Percentiles rank a stretch among this genome's conserved stretches.
Conservation (phyloP, 2,113 vertebrate species). For the Ellobius talpinus region DNA sequence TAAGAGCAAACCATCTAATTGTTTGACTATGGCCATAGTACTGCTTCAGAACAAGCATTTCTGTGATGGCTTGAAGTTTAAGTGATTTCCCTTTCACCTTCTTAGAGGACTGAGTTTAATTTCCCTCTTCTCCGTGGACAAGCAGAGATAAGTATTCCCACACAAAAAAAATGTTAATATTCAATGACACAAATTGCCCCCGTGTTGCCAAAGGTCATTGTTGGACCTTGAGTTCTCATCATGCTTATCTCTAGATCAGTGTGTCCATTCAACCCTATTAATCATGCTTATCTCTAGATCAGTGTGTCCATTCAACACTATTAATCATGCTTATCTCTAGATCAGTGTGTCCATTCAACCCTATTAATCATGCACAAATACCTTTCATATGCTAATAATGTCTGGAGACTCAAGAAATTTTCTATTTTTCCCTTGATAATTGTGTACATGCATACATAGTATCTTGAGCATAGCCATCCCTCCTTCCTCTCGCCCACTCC, state of each 20-base stretch:
- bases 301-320: neutral
- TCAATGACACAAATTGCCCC: neutral
- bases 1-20: neutral
- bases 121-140: neutral
- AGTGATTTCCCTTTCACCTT: neutral
- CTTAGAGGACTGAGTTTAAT: neutral
- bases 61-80: neutral
- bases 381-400: neutral
- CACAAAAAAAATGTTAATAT: neutral
- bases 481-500: neutral
- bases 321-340: neutral
- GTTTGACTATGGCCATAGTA: neutral
- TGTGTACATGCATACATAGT: neutral
- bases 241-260: neutral
- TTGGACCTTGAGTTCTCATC: neutral
- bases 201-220: neutral
- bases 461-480: neutral
- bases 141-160: neutral
- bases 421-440: neutral
- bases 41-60: constrained; percentile 17
- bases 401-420: neutral
- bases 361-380: neutral
- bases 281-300: neutral
- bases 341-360: neutral
- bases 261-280: neutral